These are phyloP conservation scores for Sinocyclocheilus rhinocerous DNA, from an alignment of 2,113 vertebrate genomes.

Conservation along the genomic window DNA sequence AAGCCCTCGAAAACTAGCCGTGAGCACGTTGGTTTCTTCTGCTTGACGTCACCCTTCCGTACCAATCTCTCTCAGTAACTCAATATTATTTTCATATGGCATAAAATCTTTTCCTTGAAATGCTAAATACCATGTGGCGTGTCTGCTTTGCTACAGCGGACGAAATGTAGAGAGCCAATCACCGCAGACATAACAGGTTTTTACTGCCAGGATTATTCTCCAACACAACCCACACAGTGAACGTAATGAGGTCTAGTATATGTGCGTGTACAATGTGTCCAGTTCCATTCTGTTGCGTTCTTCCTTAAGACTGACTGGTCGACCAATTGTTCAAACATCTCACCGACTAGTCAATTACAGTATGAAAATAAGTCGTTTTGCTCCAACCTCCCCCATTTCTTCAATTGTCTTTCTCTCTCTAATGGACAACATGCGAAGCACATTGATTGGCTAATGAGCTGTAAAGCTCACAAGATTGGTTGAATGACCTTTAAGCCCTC, in stretches of 20 bases:
- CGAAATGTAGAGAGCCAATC: constrained; percentile 22
- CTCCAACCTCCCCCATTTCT: background rate
- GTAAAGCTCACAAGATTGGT: constrained; percentile 28
- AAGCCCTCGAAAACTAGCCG: background rate
- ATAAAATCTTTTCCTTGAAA: background rate
- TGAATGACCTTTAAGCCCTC: constrained; percentile 7
- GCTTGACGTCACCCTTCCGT: constrained; percentile 11
- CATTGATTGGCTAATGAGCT: constrained; percentile 33
- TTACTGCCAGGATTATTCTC: constrained; percentile 33
- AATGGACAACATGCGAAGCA: background rate
- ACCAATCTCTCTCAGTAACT: background rate
- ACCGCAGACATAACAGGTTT: constrained; percentile 27
- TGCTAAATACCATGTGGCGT: background rate
- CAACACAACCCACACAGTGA: constrained; percentile 33
- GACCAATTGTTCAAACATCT: background rate
- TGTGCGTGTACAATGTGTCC: constrained; percentile 6
- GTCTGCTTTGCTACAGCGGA: constrained; percentile 19
- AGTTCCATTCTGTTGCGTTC: too few relatives aligned
- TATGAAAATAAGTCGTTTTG: background rate
- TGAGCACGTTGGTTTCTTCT: constrained; percentile 24
- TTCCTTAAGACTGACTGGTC: too few relatives aligned
- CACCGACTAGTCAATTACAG: background rate
- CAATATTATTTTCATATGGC: background rate
- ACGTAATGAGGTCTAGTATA: constrained; percentile 38
- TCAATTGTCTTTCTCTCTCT: background rate